phyloP scores from a whole-genome alignment of 2,113 vertebrate species.

The Lepus timidus region DNA sequence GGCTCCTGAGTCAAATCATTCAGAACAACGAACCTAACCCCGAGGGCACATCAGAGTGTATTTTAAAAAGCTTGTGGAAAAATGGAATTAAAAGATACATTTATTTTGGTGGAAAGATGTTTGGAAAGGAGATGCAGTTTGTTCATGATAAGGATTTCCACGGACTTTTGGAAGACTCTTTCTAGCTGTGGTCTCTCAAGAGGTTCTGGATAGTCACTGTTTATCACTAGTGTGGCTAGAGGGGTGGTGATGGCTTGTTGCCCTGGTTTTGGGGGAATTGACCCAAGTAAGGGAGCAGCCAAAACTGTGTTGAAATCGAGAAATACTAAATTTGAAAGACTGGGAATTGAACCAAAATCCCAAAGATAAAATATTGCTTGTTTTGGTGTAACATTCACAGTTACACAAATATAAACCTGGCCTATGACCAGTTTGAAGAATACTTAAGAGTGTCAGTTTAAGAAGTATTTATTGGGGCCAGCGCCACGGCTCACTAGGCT shows the following conservation, averaged over 20 bases:
- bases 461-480: neutral
- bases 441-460: constrained; percentile 11
- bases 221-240: neutral
- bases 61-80: too few species aligned
- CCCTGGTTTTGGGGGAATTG: neutral
- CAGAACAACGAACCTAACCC: neutral
- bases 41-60: neutral
- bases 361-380: neutral
- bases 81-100: too few species aligned
- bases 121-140: too few species aligned
- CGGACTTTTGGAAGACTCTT: too few species aligned
- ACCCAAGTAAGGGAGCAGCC: neutral
- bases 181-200: neutral
- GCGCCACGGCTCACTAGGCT: too few species aligned
- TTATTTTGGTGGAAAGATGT: too few species aligned
- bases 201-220: neutral
- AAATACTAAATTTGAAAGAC: neutral
- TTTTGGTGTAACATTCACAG: constrained; percentile 21
- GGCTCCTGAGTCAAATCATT: neutral
- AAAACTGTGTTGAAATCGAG: neutral
- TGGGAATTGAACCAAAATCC: neutral
- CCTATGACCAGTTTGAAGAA: constrained; percentile 20
- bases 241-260: neutral
- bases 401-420: neutral
- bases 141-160: too few species aligned